Evolutionary conservation across 2,797 vertebrate species (phyloP).

Genomic region (Melanogrammus aeglefinus): DNA sequence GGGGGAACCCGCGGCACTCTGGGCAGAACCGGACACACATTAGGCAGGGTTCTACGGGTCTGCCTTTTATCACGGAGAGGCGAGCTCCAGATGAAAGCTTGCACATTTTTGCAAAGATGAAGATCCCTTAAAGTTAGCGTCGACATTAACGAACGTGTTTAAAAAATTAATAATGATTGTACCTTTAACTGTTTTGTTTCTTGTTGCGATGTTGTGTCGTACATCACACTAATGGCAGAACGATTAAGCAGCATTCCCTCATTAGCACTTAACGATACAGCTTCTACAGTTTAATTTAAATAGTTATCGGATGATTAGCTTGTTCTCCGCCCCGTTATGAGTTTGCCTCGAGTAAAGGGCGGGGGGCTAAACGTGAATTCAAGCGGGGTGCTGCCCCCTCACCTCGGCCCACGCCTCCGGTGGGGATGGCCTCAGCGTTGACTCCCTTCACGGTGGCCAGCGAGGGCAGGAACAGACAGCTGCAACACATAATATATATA

Average conservation of each 20-base stretch:
- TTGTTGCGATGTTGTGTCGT: too few relatives aligned
- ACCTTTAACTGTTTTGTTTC: too few relatives aligned
- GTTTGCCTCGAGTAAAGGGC: not conserved
- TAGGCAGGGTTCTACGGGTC: too few relatives aligned
- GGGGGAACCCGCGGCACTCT: slow-evolving; percentile 89
- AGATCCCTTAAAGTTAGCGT: too few relatives aligned
- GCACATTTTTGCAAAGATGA: too few relatives aligned
- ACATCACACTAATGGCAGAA: too few relatives aligned
- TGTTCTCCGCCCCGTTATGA: not conserved
- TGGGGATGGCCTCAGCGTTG: slow-evolving; percentile 80
- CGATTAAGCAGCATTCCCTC: not conserved
- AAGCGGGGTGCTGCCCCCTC: slow-evolving; percentile 30
- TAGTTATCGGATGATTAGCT: not conserved
- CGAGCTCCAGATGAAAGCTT: too few relatives aligned
- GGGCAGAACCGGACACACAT: not conserved
- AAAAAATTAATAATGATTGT: too few relatives aligned
- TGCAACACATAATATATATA: too few relatives aligned
- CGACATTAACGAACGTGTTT: too few relatives aligned
- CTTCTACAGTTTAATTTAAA: not conserved
- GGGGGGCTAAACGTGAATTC: not conserved
- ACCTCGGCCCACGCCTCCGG: slow-evolving; percentile 87
- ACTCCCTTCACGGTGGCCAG: slow-evolving; percentile 88
- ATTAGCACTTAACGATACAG: not conserved
- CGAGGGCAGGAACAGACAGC: slow-evolving; percentile 88
- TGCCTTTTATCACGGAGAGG: too few relatives aligned